Conservation (phyloP, 2,888 invertebrate genomes). For the Mimachlamys varia region DNA sequence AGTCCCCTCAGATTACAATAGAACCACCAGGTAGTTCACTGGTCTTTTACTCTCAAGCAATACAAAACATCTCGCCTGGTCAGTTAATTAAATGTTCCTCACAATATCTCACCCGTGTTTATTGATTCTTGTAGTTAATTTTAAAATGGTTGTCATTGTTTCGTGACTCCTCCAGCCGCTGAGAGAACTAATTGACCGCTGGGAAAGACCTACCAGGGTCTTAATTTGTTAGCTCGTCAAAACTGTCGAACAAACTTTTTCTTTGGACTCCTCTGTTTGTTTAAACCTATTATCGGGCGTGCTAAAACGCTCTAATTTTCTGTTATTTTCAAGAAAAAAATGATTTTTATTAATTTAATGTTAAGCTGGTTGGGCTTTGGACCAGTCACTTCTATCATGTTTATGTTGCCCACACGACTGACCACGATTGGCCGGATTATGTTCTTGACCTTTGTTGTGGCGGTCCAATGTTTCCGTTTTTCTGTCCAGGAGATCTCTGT, state of each 20-base stretch:
- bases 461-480: neutral
- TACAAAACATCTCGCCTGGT: neutral
- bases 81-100: neutral
- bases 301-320: neutral
- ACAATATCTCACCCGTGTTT: neutral
- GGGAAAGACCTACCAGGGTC: neutral
- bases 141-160: neutral
- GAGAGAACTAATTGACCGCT: neutral
- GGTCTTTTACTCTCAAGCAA: neutral
- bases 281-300: neutral
- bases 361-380: neutral
- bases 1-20: neutral
- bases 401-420: conserved; percentile 10
- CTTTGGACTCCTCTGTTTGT: neutral
- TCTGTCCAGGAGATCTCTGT: neutral
- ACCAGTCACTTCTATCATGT: neutral
- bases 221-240: neutral
- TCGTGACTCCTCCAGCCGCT: neutral
- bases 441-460: neutral
- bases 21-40: neutral
- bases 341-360: neutral
- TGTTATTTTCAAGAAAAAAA: neutral
- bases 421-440: neutral
- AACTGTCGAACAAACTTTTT: too few species aligned
- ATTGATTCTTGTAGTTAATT: neutral